Conservation (phyloP, 2,888 invertebrate species). For the Oegoconia quadripuncta region DNA sequence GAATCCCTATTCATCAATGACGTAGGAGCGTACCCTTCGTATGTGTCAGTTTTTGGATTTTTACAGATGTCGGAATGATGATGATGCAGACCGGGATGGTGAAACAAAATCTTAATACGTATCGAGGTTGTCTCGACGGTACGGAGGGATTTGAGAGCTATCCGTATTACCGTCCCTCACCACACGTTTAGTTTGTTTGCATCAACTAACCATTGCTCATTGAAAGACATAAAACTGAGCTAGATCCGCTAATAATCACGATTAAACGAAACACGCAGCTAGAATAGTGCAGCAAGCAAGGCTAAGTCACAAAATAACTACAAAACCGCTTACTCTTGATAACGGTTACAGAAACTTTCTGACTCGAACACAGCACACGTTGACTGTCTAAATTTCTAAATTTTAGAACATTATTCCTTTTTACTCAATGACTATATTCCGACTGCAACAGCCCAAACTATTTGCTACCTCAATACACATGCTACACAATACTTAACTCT, state of each 20-base stretch:
- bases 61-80: constrained; percentile 97
- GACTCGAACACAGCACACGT: constrained; percentile 34
- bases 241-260: constrained; percentile 69
- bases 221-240: constrained; percentile 55
- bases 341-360: constrained; percentile 31
- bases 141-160: constrained; percentile 80
- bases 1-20: constrained; percentile 31
- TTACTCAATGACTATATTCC: neutral
- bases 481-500: neutral
- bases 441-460: constrained; percentile 9
- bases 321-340: constrained; percentile 40
- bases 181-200: constrained; percentile 72
- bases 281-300: constrained; percentile 65
- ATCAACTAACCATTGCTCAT: constrained; percentile 75
- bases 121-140: constrained; percentile 89
- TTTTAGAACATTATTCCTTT: constrained; percentile 12
- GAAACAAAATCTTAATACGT: constrained; percentile 91
- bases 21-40: constrained; percentile 59
- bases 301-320: constrained; percentile 61
- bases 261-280: constrained; percentile 68
- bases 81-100: constrained; percentile 98
- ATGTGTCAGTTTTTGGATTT: constrained; percentile 82
- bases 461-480: constrained; percentile 2
- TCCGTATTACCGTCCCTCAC: constrained; percentile 67
- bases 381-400: constrained; percentile 30